These are phyloP conservation scores for Rhinoderma darwinii DNA, from an alignment of 2,113 vertebrate genomes.

Conservation along the genomic window DNA sequence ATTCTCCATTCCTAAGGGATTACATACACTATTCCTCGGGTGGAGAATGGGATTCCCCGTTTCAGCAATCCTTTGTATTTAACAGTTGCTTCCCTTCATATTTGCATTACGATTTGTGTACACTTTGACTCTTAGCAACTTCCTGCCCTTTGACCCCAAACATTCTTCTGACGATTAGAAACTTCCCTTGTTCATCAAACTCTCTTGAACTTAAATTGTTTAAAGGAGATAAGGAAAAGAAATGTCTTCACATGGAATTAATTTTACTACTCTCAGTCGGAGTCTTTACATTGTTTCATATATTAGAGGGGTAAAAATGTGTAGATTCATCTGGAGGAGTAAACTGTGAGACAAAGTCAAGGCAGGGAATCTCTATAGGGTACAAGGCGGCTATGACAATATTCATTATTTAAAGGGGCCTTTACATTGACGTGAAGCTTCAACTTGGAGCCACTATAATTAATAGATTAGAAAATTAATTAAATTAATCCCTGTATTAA, in stretches of 20 bases:
- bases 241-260: slow-evolving; percentile 33
- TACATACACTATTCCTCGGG: background rate
- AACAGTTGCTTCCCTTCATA: slow-evolving; percentile 7
- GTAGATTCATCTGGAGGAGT: slow-evolving; percentile 8
- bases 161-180: slow-evolving; percentile 53
- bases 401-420: background rate
- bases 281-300: background rate
- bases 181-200: slow-evolving; percentile 49
- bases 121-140: slow-evolving; percentile 47
- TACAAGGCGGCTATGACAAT: background rate
- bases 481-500: background rate
- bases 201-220: slow-evolving; percentile 36
- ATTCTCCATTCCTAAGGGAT: slow-evolving; percentile 33
- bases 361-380: background rate
- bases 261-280: background rate
- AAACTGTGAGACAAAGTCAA: background rate
- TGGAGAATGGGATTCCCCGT: background rate
- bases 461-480: background rate
- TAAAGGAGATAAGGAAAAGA: slow-evolving; percentile 33
- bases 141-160: slow-evolving; percentile 50
- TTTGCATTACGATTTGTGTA: slow-evolving; percentile 43
- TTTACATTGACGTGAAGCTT: background rate
- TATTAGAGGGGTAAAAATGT: background rate
- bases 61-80: slow-evolving; percentile 19
- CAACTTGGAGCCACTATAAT: background rate